Evolutionary conservation across 2,888 invertebrate genomes (phyloP), one percentile per base, ranked within the genome.

Genomic region (Acrobasis consociella): DNA sequence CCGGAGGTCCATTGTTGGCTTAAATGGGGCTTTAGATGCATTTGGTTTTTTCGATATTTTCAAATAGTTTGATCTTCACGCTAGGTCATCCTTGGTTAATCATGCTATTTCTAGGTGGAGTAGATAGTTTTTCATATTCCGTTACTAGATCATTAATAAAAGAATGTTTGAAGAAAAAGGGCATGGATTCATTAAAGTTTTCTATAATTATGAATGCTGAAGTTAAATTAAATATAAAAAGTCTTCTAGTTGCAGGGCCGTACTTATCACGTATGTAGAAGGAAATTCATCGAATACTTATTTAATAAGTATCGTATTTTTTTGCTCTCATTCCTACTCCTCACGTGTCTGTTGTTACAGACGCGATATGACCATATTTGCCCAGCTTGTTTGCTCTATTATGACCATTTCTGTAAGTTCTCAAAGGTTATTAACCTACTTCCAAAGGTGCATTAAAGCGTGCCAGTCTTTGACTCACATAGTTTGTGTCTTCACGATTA

Each of bases 341-440:
- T 50, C 38, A 59, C 11, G 49, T 56, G 38, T 39, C 39, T 15
- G 51, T 51, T 22, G 52, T 50, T 59, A 38, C n/a, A 39, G 46
- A 37, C n/a, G 39, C 15, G 17, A 22, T 46, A n/a, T 49, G 17
- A 31, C 46, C 16, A 61, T 53, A 61, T 49, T 61, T 61, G 53
- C 71, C 72, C 76, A 82, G 80, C 74, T 76, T 80, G 80, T 84
- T 85, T 80, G 79, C 74, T 80, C 74, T 71, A 71, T 72, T 76
- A 70, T 76, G 74, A 75, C 74, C 75, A 68, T 78, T 73, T 75
- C 72, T 71, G 69, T 77, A 74, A 76, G 76, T 80, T 82, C 76
- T 76, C 75, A 75, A 77, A 89, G 89, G 89, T 89, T 86, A 83
- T 83, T 86, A 86, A 83, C 89, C 89, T 74, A 88, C 80, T 89